Conservation (phyloP, 2,113 vertebrate genomes). For the Brachirus orientalis region DNA sequence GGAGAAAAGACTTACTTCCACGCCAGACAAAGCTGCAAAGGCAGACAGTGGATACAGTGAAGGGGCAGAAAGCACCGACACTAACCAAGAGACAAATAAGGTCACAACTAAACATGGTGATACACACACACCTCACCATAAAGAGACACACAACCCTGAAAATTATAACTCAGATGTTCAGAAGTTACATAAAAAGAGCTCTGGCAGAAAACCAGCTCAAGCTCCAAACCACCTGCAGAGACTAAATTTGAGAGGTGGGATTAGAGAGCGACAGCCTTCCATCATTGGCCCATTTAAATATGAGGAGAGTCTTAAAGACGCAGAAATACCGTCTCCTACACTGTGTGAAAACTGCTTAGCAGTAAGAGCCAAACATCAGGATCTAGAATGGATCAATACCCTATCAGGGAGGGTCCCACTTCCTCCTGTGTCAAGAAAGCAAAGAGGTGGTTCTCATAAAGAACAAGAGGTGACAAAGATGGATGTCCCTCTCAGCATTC, state of each 20-base stretch:
- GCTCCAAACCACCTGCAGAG: constrained; percentile 75
- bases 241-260: constrained; percentile 47
- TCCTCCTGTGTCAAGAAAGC: constrained; percentile 68
- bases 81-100: constrained; percentile 18
- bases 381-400: constrained; percentile 11
- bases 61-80: constrained; percentile 41
- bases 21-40: constrained; percentile 78
- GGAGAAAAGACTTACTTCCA: constrained; percentile 82
- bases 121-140: constrained; percentile 6
- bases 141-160: constrained; percentile 10
- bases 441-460: constrained; percentile 26
- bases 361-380: constrained; percentile 35
- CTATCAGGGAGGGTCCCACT: constrained; percentile 58
- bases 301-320: constrained; percentile 21
- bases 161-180: constrained; percentile 14
- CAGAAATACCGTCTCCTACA: constrained; percentile 16
- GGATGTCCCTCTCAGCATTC: not conserved
- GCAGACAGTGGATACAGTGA: constrained; percentile 82
- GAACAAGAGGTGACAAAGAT: constrained; percentile 35
- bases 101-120: constrained; percentile 23
- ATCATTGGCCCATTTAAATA: constrained; percentile 48
- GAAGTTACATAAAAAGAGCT: constrained; percentile 45
- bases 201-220: constrained; percentile 53
- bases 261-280: constrained; percentile 41
- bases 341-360: constrained; percentile 71